Evolutionary conservation across 53 echinoderm and acorn worm genomes (phyloP), one percentile per base, ranked within the genome.

Genomic region (Paracentrotus lividus): DNA sequence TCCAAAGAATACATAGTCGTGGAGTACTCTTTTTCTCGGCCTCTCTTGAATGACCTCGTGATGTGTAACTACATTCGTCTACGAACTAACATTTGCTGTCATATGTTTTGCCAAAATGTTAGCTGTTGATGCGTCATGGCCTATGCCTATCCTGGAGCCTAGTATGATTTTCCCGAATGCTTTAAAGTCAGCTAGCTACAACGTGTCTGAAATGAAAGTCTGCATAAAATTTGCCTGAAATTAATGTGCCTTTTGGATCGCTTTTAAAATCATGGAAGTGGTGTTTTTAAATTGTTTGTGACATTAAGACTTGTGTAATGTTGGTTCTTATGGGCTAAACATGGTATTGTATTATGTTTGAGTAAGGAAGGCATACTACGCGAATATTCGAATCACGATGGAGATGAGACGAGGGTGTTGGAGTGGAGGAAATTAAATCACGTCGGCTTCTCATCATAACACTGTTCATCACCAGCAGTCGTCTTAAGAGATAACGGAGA

Each of bases 401-500:
- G 87, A 87, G 23, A 57, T 21, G 65, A 16, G 7, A 21, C 33
- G 65, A 38, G 60, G 51, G 90, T 90, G 90, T 90, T 75, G 52
- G 53, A 16, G 10, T n/a, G 52, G 44, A 47, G 90, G 90, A 90
- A 90, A 90, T 90, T 90, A 90, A 90, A 90, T 90, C 68, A 90
- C 65, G 69, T 68, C 49, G 42, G 90, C 53, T 49, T 51, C 49
- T 90, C 72, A 69, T 45, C 72, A 18, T 49, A 90, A 69, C n/a
- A 58, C n/a, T 44, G 44, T 44, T 89, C 89, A 89, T 89, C 89
- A 64, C 65, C 65, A 58, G 60, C 34, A 60, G 89, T 24, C 61
- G n/a, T 64, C 89, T 64, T 61, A 61, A 43, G 65, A 89, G 89
- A 89, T 89, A 89, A 89, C 89, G 89, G 89, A 89, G 89, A 90